Conservation (phyloP, 2,888 invertebrate genomes). For the Nomada goodeniana region DNA sequence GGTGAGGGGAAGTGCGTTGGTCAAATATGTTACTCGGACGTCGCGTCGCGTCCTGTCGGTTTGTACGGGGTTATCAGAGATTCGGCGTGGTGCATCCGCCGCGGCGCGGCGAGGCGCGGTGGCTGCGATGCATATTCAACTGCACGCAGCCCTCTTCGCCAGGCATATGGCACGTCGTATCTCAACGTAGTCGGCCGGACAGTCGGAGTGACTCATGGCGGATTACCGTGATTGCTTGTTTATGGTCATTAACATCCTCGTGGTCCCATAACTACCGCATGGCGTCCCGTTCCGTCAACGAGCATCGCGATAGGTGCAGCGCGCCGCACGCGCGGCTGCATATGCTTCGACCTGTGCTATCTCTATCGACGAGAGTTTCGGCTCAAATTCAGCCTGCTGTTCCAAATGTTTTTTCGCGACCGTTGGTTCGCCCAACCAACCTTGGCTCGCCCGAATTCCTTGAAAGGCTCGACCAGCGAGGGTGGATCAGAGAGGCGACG, state of each 20-base stretch:
- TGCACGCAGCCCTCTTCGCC: constrained; percentile 72
- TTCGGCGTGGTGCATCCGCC: constrained; percentile 27
- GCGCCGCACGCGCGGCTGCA: constrained; percentile 38
- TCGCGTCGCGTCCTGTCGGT: constrained; percentile 24
- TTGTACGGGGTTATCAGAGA: constrained; percentile 30
- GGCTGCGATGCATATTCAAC: constrained; percentile 60
- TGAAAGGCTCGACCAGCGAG: too few relatives aligned
- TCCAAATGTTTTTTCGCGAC: too few relatives aligned
- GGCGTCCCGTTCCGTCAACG: constrained; percentile 80
- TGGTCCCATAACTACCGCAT: constrained; percentile 82
- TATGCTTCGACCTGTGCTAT: constrained; percentile 7
- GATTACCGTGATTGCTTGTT: constrained; percentile 84
- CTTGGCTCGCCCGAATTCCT: too few relatives aligned
- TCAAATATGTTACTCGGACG: too few relatives aligned
- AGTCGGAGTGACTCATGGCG: constrained; percentile 84
- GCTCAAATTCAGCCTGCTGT: not conserved
- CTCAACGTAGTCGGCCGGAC: constrained; percentile 79
- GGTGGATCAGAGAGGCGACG: too few relatives aligned
- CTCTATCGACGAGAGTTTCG: not conserved
- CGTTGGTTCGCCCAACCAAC: too few relatives aligned
- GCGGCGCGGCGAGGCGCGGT: not conserved
- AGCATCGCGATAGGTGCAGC: constrained; percentile 65
- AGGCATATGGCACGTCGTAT: constrained; percentile 82
- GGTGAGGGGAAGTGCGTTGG: too few relatives aligned
- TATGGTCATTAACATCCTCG: constrained; percentile 84